These are phyloP conservation scores for Otus sunia DNA, from an alignment of 2,113 vertebrate genomes.

Conservation along the genomic window DNA sequence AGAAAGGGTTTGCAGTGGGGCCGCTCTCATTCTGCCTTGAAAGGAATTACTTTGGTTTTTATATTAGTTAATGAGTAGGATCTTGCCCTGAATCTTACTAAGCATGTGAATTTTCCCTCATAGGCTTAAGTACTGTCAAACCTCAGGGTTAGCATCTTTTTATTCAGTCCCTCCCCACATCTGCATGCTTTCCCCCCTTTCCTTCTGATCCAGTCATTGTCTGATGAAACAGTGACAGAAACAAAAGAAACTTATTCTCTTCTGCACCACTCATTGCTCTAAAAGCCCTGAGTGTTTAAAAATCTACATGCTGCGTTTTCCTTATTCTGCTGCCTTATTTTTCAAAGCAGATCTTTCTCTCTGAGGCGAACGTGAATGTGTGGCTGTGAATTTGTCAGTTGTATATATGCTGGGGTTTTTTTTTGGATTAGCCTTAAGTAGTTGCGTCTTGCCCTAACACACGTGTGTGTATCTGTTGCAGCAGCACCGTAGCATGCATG, in stretches of 20 bases:
- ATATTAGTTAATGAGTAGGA: not conserved
- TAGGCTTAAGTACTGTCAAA: not conserved
- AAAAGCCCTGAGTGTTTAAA: not conserved
- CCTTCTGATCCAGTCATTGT: not conserved
- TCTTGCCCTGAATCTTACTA: not conserved
- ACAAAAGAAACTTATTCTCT: not conserved
- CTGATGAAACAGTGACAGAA: not conserved
- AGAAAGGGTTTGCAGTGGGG: not conserved
- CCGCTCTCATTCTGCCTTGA: not conserved
- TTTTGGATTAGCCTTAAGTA: not conserved
- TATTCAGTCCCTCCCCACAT: not conserved
- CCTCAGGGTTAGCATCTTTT: not conserved
- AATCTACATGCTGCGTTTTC: not conserved
- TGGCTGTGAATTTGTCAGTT: not conserved
- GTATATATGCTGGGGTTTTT: not conserved
- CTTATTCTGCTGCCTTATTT: not conserved
- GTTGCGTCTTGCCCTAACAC: accelerated
- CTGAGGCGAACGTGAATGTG: accelerated
- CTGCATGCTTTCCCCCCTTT: not conserved
- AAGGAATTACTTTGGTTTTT: not conserved
- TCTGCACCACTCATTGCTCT: not conserved
- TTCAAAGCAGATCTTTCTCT: not conserved
- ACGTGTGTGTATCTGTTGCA: not conserved
- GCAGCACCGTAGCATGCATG: not conserved
- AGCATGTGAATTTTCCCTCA: not conserved